Evolutionary conservation across 1,140 invertebrate species (phyloP), one percentile per base, ranked within the genome.

Genomic region (Adelges cooleyi): DNA sequence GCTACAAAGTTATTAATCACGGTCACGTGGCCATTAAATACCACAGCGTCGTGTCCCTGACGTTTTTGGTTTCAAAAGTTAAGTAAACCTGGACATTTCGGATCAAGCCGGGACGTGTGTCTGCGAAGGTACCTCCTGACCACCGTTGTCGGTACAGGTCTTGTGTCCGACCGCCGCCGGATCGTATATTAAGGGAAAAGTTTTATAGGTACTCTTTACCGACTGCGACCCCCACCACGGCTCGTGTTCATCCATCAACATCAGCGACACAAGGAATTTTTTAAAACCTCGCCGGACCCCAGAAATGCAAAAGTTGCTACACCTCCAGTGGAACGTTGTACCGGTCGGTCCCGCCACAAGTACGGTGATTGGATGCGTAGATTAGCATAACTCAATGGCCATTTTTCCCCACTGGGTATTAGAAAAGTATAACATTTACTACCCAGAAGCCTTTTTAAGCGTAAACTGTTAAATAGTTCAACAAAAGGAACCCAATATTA

Each of bases 11-110:
- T 46, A 59, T 59, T 59, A 59, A 59, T 59, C 54, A 59, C 40
- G 54, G 54, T 27, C 54, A 46, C 23, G 40, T 46, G 40, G 20
- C 54, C 23, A 46, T 59, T 59, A 46, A 59, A 56, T 56, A 40
- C 53, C 23, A n/a, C 22, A 25, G 42, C 38, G 36, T 56, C 53
- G 53, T 56, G 53, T 25, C 23, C 2, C 53, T 56, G 53, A 56
- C 53, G 17, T 56, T 33, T 56, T 42, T 23, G 54, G 54, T 46
- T 59, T 59, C 23, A 29, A 22, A 56, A 56, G 33, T 56, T 56
- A 40, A 40, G 53, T 56, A 40, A 56, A 56, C 40, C 53, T 56
- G 53, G 53, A 44, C 53, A 56, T 56, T 42, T 56, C 38, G 10
- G 20, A 56, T 56, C 36, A 56, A 17, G 40, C 5, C 11, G 29